These are phyloP conservation scores for Cavia porcellus DNA, from an alignment of 2,113 vertebrate genomes.

Conservation along the genomic window DNA sequence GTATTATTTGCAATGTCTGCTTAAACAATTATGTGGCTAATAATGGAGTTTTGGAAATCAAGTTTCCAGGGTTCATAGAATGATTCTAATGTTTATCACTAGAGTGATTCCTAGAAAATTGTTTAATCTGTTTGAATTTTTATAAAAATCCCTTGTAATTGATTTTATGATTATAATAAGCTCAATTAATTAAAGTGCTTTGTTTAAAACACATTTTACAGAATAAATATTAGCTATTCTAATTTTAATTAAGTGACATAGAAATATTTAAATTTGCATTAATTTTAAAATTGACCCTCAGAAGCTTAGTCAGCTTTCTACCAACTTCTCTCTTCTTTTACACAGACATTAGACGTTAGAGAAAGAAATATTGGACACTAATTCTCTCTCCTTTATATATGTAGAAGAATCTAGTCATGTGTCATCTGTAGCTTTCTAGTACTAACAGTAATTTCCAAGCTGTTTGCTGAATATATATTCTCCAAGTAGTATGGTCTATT, in stretches of 20 bases:
- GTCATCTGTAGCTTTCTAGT: not conserved
- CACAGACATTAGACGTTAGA: not conserved
- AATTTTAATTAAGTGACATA: not conserved
- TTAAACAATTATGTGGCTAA: not conserved
- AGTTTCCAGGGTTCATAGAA: not conserved
- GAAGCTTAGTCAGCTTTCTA: not conserved
- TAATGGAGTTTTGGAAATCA: not conserved
- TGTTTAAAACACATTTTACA: not conserved
- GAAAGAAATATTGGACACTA: not conserved
- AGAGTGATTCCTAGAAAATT: not conserved
- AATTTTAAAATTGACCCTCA: not conserved
- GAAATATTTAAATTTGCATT: not conserved
- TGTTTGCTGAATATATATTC: not conserved
- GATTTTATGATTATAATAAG: not conserved
- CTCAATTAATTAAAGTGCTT: not conserved
- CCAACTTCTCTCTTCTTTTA: not conserved
- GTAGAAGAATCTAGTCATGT: not conserved
- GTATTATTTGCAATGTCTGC: not conserved
- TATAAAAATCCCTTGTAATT: not conserved
- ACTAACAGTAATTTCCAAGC: not conserved
- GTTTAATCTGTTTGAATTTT: not conserved
- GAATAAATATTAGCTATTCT: not conserved
- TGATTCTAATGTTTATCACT: not conserved
- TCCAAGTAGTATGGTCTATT: not conserved
- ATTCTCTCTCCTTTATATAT: not conserved